A percentile compares a stretch with the other conserved stretches of the same genome.
Evolutionary conservation across 2,888 invertebrate species (phyloP).

Genomic region (Xestia xanthographa): DNA sequence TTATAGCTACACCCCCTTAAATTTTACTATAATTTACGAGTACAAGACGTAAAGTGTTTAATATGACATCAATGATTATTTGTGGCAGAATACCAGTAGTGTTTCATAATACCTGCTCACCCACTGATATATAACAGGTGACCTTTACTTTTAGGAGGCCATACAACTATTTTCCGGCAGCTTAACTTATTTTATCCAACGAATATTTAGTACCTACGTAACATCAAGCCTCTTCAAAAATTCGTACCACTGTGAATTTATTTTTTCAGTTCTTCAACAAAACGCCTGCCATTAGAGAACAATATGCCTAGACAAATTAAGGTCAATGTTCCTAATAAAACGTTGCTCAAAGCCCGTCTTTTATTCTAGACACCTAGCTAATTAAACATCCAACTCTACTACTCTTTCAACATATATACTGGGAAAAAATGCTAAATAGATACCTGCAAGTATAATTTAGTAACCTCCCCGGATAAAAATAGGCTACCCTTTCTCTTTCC

Average conservation of each 20-base stretch:
- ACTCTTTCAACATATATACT: conserved; percentile 20
- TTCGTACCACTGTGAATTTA: neutral
- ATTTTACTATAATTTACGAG: neutral
- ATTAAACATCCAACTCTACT: conserved; percentile 65
- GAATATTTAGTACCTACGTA: neutral
- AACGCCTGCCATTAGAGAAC: conserved; percentile 44
- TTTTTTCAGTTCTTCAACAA: conserved; percentile 8
- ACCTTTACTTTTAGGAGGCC: conserved; percentile 15
- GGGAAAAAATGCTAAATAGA: conserved; percentile 41
- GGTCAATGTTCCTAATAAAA: conserved; percentile 54
- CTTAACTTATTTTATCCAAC: conserved; percentile 10
- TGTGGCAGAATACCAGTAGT: neutral
- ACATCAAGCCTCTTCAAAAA: neutral
- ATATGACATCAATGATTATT: neutral
- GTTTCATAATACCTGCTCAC: neutral
- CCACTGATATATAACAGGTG: neutral
- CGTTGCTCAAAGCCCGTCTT: conserved; percentile 52
- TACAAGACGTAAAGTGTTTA: neutral
- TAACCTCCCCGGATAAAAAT: conserved; percentile 33
- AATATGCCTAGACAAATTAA: conserved; percentile 32
- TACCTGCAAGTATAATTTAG: conserved; percentile 57
- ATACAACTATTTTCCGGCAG: conserved; percentile 9
- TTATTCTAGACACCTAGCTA: conserved; percentile 59
- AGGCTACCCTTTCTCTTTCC: conserved; percentile 25
- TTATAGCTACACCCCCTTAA: neutral